phyloP scores from a whole-genome alignment of 23 tunicate species.

The Halocynthia aurantium region DNA sequence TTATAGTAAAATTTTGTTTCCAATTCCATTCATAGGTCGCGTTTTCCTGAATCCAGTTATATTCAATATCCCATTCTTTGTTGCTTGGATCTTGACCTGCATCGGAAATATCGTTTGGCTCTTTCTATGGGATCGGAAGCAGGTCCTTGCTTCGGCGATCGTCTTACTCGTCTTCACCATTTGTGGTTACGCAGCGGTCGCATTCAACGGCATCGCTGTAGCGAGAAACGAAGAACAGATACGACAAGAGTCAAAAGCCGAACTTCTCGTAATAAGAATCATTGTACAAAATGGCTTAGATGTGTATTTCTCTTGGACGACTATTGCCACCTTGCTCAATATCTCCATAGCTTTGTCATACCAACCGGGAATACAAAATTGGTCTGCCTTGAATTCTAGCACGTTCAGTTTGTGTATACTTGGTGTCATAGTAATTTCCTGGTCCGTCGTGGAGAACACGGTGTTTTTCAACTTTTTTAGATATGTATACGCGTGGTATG shows the following conservation, averaged over 20 bases:
- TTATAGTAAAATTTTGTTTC: too few relatives aligned
- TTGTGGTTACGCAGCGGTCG: constrained; percentile 25
- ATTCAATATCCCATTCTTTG: constrained; percentile 11
- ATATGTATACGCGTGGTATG: constrained; percentile 30
- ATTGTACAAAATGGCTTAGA: constrained; percentile 25
- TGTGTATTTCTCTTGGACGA: constrained; percentile 23
- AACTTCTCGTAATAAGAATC: not conserved
- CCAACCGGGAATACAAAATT: constrained; percentile 2
- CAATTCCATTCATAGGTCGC: constrained; percentile 9
- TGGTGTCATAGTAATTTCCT: constrained; percentile 13
- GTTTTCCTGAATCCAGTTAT: constrained; percentile 18
- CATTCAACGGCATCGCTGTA: constrained; percentile 11
- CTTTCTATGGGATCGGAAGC: constrained; percentile 22
- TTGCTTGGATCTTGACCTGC: constrained; percentile 14
- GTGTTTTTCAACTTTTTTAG: constrained; percentile 10
- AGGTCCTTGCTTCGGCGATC: not conserved
- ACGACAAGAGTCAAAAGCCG: not conserved
- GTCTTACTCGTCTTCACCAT: constrained; percentile 8
- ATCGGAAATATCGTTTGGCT: constrained; percentile 8
- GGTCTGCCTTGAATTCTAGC: not conserved
- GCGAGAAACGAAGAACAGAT: not conserved
- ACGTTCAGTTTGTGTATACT: constrained; percentile 9
- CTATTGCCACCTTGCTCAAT: constrained; percentile 16
- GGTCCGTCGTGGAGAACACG: constrained; percentile 20
- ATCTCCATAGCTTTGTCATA: constrained; percentile 8